These are phyloP conservation scores for Phyllopteryx taeniolatus DNA, from an alignment of 2,113 vertebrate genomes.

Conservation along the genomic window DNA sequence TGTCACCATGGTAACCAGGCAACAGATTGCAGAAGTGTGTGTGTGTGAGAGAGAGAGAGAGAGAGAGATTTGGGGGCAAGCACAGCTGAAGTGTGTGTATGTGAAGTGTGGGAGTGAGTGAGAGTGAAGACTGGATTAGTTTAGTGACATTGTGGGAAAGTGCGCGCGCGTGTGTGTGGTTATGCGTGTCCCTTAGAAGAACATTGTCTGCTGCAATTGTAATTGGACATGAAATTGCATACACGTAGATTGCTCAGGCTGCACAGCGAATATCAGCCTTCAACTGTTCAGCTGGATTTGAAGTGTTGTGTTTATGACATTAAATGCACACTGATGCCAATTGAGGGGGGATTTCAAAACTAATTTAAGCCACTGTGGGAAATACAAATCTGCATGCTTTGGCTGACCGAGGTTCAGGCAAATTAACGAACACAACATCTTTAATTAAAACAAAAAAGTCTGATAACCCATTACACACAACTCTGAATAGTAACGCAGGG, in stretches of 20 bases:
- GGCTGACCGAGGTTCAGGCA: background rate
- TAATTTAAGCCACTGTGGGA: background rate
- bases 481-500: background rate
- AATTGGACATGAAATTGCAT: background rate
- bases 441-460: background rate
- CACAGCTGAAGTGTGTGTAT: constrained; percentile 49
- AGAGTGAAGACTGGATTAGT: constrained; percentile 55
- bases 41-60: constrained; percentile 3
- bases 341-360: background rate
- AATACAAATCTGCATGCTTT: background rate
- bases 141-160: constrained; percentile 45
- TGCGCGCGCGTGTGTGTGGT: constrained; percentile 12
- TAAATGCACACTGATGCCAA: background rate
- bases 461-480: background rate
- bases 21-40: constrained; percentile 52
- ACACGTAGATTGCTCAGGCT: background rate
- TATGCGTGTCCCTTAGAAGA: background rate
- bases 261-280: background rate
- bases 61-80: constrained; percentile 9
- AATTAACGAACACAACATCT: background rate
- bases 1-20: constrained; percentile 52
- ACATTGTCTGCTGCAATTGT: background rate
- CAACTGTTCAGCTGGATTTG: background rate
- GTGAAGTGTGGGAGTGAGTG: constrained; percentile 52
- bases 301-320: background rate